Base-by-base conservation (phyloP, 2,888 invertebrate species). In the Ptychoptera albimana region DNA sequence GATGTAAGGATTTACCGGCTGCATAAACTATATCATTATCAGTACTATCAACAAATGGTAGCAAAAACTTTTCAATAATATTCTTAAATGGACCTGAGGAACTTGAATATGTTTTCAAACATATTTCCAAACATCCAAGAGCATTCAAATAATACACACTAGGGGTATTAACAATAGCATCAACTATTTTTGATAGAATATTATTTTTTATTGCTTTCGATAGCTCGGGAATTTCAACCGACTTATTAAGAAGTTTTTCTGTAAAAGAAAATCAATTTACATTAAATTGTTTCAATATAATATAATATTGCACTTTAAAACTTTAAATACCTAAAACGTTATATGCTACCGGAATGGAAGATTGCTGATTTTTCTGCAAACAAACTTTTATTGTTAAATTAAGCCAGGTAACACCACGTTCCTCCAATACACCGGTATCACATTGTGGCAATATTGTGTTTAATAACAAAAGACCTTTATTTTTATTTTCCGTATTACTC, bases 1-100 rank as follows among this genome's bases (percentile, higher is more conserved):
- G 52, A 45, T 58, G 60, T 11, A 56, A 50, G 40, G 60, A 61
- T 48, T 57, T 58, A 4, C 55, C 59, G n/a, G 54, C 54, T 44
- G 46, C 48, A 1, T 46, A 8, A 6, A 55, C 53, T 1, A 55
- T 31, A 29, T 46, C 41, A 7, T 50, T 47, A 36, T 59, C 53
- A 2, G 45, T 37, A 9, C 45, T 47, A 44, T 60, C 58, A 15
- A 57, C 44, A 40, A 57, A 58, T 34, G 47, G 51, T 1, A 48
- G 32, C 7, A 60, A 38, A 45, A 55, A 59, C 34, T 53, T 53
- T 35, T 60, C 58, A 35, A 60, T 51, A 2, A 45, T 36, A 36
- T 45, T 52, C 23, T 55, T 54, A 23, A 50, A 53, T 5, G 51
- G 47, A 2, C 58, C 58, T 50, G 57, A 57, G 2, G 57, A 49